Evolutionary conservation across 1,140 invertebrate genomes (phyloP).

Genomic region (Phthorimaea operculella): DNA sequence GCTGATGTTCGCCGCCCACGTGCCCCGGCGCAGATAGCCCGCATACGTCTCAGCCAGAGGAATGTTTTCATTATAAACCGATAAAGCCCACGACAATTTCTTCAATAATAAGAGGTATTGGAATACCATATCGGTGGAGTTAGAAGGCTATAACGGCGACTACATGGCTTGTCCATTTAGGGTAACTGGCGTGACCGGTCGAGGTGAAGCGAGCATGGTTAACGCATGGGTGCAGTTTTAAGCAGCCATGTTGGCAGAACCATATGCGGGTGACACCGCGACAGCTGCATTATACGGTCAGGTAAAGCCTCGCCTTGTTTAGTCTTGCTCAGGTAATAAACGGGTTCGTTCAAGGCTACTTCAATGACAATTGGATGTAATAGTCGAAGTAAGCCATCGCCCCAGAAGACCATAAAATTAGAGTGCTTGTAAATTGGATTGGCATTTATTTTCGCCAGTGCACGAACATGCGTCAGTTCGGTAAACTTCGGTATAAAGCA

Average conservation of each 20-base stretch:
- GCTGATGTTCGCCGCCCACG: conserved; percentile 18
- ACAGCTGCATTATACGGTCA: conserved; percentile 20
- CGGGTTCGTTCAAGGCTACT: conserved; percentile 12
- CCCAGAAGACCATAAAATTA: too few species aligned
- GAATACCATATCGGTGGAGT: conserved; percentile 14
- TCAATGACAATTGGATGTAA: background rate
- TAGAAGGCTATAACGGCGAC: conserved; percentile 40
- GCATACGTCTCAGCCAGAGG: conserved; percentile 3
- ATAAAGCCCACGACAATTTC: conserved; percentile 21
- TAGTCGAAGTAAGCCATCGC: too few species aligned
- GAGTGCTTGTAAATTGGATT: too few species aligned
- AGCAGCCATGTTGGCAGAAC: conserved; percentile 2
- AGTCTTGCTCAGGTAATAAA: conserved; percentile 5
- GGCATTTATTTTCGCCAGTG: too few species aligned
- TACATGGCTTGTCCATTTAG: conserved; percentile 22
- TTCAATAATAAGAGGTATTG: conserved; percentile 28
- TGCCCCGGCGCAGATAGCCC: conserved; percentile 15
- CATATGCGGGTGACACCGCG: conserved; percentile 22
- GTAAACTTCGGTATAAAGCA: background rate
- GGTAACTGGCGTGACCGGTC: conserved; percentile 30
- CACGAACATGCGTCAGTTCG: too few species aligned
- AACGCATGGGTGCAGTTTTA: background rate
- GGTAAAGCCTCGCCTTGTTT: conserved; percentile 22
- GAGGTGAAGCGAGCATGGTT: background rate
- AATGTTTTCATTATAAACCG: background rate